phyloP scores from a whole-genome alignment of 2,113 vertebrate species.

The Otus sunia region DNA sequence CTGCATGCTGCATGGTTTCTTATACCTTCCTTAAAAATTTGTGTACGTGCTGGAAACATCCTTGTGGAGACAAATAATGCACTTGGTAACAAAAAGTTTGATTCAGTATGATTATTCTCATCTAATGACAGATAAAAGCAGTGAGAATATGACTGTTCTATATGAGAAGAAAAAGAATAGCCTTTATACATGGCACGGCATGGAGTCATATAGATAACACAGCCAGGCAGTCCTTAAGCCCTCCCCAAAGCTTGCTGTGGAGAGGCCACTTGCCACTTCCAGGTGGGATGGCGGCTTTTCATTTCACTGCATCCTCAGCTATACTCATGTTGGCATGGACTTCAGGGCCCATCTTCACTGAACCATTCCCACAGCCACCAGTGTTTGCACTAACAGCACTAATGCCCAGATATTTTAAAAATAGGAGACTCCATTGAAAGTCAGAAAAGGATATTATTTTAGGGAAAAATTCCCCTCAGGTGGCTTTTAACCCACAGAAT shows the following conservation, averaged over 20 bases:
- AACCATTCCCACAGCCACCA: neutral
- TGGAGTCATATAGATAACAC: fast-evolving
- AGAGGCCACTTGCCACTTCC: neutral
- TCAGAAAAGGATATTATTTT: neutral
- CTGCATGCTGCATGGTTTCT: fast-evolving
- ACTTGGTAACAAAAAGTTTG: neutral
- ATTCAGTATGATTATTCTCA: neutral
- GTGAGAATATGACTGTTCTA: neutral
- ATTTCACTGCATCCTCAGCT: neutral
- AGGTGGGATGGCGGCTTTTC: neutral
- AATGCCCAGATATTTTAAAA: neutral
- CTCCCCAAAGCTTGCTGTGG: neutral
- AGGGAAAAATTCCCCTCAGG: neutral
- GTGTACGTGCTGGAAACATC: neutral
- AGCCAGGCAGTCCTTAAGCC: neutral
- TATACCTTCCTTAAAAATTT: neutral
- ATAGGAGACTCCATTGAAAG: neutral
- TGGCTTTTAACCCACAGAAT: neutral
- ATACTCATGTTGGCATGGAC: neutral
- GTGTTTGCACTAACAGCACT: neutral
- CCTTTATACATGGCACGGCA: neutral
- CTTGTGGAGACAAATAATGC: neutral
- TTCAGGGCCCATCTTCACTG: neutral
- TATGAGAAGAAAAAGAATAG: neutral
- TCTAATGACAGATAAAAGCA: neutral